Conservation (phyloP, 37 sponge, comb jelly and placozoan genomes). For the Diacarnus erythraeanus region DNA sequence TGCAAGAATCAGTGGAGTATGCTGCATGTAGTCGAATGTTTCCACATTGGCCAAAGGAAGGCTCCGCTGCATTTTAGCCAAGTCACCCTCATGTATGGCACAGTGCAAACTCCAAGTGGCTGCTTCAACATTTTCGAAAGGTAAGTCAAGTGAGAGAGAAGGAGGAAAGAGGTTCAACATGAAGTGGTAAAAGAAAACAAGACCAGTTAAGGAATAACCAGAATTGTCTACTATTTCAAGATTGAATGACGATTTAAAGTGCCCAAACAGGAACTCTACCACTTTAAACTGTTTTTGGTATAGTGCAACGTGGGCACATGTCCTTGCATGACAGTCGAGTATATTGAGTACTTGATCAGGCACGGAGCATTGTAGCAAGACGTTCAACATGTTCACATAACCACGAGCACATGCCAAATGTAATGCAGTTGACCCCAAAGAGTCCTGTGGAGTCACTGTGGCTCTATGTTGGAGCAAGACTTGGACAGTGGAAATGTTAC, state of each 20-base stretch:
- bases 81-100: slow-evolving; percentile 4
- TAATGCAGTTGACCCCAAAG: slow-evolving; percentile 31
- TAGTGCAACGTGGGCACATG: slow-evolving; percentile 31
- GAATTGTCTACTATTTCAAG: not conserved
- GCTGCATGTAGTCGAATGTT: slow-evolving; percentile 52
- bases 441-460: not conserved
- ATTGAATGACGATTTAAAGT: slow-evolving; percentile 8
- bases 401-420: slow-evolving; percentile 47
- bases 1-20: slow-evolving; percentile 59
- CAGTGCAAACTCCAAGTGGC: slow-evolving; percentile 36
- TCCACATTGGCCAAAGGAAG: slow-evolving; percentile 28
- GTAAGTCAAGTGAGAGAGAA: not conserved
- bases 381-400: slow-evolving; percentile 7
- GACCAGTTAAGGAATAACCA: slow-evolving; percentile 33
- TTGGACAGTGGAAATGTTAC: slow-evolving; percentile 1
- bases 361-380: slow-evolving; percentile 2
- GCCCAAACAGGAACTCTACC: slow-evolving; percentile 9
- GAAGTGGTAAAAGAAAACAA: slow-evolving; percentile 18
- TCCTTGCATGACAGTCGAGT: slow-evolving; percentile 11
- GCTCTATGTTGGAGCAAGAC: slow-evolving; percentile 31
- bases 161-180: not conserved
- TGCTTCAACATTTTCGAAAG: slow-evolving; percentile 35
- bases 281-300: slow-evolving; percentile 36
- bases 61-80: not conserved
- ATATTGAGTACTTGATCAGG: not conserved